A percentile compares a stretch with the other conserved stretches of the same genome.
Conservation (phyloP, 2,888 invertebrate genomes). For the Tanypteryx hageni region DNA sequence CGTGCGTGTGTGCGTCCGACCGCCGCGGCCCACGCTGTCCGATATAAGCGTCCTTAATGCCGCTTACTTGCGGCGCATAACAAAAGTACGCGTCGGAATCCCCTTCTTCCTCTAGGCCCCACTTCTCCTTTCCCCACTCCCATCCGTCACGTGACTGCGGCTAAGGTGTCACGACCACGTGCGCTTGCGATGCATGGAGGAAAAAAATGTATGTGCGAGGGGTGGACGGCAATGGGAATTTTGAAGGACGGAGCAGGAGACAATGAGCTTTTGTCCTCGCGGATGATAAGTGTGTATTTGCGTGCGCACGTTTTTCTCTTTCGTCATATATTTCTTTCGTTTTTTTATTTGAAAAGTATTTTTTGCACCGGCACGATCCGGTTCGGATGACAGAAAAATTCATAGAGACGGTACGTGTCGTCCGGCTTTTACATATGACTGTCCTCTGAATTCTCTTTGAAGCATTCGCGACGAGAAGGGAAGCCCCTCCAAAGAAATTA, state of each 20-base stretch:
- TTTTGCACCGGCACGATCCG: no score
- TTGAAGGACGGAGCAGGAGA: not conserved
- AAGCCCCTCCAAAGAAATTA: no score
- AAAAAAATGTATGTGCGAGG: not conserved
- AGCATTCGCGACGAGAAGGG: no score
- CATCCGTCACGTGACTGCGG: not conserved
- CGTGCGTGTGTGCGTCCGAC: not conserved
- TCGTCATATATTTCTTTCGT: not conserved
- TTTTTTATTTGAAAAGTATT: no score
- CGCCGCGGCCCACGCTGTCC: not conserved
- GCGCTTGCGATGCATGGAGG: not conserved
- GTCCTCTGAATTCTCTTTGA: no score
- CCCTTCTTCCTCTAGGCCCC: no score
- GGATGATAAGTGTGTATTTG: not conserved
- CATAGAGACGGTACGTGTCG: no score
- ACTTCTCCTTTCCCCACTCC: not conserved
- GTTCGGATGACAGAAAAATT: not conserved
- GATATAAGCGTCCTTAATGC: not conserved
- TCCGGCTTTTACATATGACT: no score
- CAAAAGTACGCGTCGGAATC: not conserved
- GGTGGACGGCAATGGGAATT: not conserved
- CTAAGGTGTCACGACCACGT: not conserved
- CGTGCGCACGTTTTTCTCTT: not conserved
- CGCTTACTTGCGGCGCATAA: not conserved
- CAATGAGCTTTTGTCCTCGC: not conserved